Evolutionary conservation across 30 jellyfish, hydroid and myxozoan species (phyloP), one percentile per base, ranked within the genome.

Genomic region (Nemopilema nomurai): DNA sequence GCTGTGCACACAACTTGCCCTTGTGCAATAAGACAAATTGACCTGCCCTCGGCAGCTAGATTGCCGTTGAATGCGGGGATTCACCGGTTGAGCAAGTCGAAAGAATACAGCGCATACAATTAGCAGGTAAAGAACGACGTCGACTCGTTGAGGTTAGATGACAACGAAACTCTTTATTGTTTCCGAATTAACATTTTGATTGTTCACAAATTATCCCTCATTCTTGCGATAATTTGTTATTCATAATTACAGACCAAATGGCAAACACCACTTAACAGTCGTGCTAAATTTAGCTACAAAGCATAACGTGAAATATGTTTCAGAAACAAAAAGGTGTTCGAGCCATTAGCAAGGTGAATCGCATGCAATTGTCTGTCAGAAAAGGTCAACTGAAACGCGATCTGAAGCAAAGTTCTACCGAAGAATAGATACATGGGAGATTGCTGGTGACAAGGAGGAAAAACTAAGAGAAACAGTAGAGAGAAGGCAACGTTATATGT

Each of bases 81-180:
- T 83, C 83, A 69, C 86, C 86, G 92, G 79, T 83, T 83, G 86
- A 83, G 74, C 86, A 76, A 68, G 53, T 50, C 63, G 49, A 31
- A 29, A 70, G 92, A 83, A 83, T 83, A 19, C 63, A 50, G 75
- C 41, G 80, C 66, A 83, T 16, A 67, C 81, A n/a, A 41, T 52
- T 65, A 31, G 50, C 89, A 9, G 92, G 92, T 83, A 83, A 62
- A 53, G 65, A 71, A 22, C 66, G 74, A 62, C 62, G 65, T 63
- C 21, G 41, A 53, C 73, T 65, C 27, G 62, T 71, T 83, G 92
- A 83, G 84, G 81, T 33, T 52, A 72, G 63, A 83, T 83, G 92
- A 83, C 92, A 83, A 83, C 92, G 62, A 1, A 53, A 76, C 77
- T 76, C 84, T 68, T 49, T 25, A 69, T 81, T 81, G 90, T 69